Evolutionary conservation across 2,888 invertebrate genomes (phyloP), one percentile per base, ranked within the genome.

Genomic region (Diarsia brunnea): DNA sequence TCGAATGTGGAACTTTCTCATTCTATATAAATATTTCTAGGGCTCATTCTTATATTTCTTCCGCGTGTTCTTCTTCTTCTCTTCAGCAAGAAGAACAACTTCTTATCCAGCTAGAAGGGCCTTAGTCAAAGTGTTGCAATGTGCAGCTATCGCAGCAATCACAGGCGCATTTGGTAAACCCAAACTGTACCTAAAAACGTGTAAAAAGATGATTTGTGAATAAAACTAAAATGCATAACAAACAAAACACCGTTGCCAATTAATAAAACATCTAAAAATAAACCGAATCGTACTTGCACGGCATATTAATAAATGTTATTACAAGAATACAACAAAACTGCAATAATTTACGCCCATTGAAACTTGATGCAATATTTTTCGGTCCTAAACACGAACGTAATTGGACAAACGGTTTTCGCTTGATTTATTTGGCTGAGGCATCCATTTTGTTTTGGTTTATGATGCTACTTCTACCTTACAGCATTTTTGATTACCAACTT

Each of bases 301-400:
- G 49, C 69, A 58, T 47, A 66, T 71, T 66, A 78, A 73, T 69
- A 73, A 84, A 78, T 38, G 45, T 71, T 83, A 73, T 81, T 85
- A 82, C 71, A 43, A 74, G 60, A 73, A 64, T 16, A 71, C 61
- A 75, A 81, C 75, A 84, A 84, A 79, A 78, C 60, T 51, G 47
- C 65, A 85, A 84, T 84, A 86, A 79, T 79, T 88, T 75, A 82
- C 74, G 69, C 69, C 69, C 69, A 76, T 73, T 76, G 66, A 78
- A 83, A 80, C 47, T 78, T 79, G 75, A 73, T 74, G 79, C 83
- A 87, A 82, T 88, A 86, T 82, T 78, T 86, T 85, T 78, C 70
- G 82, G 72, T 77, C 71, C 76, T 75, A 84, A 83, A 82, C 71
- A 78, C 69, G 73, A 64, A 69, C 51, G 71, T 87, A 79, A 86